phyloP scores from a whole-genome alignment of 2,113 vertebrate species.

The Tragelaphus imberbis region DNA sequence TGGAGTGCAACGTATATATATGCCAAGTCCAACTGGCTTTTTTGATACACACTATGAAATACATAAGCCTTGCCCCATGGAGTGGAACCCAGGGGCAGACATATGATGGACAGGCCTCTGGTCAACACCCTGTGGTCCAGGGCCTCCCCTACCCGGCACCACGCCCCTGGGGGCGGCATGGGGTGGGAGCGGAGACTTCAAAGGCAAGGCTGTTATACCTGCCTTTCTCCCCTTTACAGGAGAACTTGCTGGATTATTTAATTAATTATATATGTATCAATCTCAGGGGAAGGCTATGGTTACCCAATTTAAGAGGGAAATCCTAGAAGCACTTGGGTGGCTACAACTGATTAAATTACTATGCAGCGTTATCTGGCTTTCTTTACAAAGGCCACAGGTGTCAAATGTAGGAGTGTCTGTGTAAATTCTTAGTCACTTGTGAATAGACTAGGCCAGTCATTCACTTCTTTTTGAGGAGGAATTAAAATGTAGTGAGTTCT shows the following conservation, averaged over 20 bases:
- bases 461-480: background rate
- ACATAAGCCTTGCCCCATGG: background rate
- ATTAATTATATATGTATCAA: conserved; percentile 3
- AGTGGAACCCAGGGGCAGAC: background rate
- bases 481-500: background rate
- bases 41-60: background rate
- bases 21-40: background rate
- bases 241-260: background rate
- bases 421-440: background rate
- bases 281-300: background rate
- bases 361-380: background rate
- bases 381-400: conserved; percentile 28
- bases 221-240: background rate
- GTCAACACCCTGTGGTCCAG: accelerated
- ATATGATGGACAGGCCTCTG: background rate
- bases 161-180: background rate
- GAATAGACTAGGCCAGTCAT: background rate
- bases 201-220: background rate
- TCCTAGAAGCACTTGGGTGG: background rate
- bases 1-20: background rate
- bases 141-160: accelerated
- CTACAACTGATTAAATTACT: conserved; percentile 27
- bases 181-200: background rate
- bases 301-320: background rate
- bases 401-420: background rate